Base-by-base conservation (phyloP, 2,888 invertebrate species). In the Papilio protenor region DNA sequence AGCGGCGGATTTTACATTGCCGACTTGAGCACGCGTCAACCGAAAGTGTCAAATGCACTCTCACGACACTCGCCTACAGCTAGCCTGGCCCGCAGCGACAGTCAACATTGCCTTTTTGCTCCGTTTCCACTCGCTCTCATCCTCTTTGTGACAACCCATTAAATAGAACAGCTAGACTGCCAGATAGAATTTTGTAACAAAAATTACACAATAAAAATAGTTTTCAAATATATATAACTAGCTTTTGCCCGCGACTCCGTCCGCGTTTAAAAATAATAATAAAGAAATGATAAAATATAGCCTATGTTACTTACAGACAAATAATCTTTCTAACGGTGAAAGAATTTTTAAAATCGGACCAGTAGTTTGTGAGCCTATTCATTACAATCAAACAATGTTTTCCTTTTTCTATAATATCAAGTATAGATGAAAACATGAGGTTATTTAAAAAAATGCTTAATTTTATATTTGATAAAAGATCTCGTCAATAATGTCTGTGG, bases 21-120 rank as follows among this genome's bases (percentile, higher is more conserved):
- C 78, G 73, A 57, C 66, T 79, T 79, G 76, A 79, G 75, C 78
- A 75, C 76, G 76, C 78, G 76, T 79, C 78, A 79, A 76, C 73
- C 33, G 77, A 75, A 78, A 76, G 78, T 79, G 78, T 79, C 78
- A 79, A 79, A 79, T 79, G 78, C 76, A 79, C 76, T 76, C 78
- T 79, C 78, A 79, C 78, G 78, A 79, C 73, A 73, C 78, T 79
- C 69, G 71, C 70, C 52, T 55, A 76, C 61, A 57, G 75, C 71
- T 45, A 45, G 61, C 55, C 55, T 70, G 74, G 61, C 74, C 75
- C 75, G 45, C 40, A 52, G 57, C 55, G 49, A 72, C 55, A 79
- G 73, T 76, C 73, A 76, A 76, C 76, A 69, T 73, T 61, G 69
- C 57, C 55, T 72, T 78, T 78, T 79, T 76, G 57, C 70, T 66